phyloP scores from a whole-genome alignment of 2,113 vertebrate species.

The Esox niger region DNA sequence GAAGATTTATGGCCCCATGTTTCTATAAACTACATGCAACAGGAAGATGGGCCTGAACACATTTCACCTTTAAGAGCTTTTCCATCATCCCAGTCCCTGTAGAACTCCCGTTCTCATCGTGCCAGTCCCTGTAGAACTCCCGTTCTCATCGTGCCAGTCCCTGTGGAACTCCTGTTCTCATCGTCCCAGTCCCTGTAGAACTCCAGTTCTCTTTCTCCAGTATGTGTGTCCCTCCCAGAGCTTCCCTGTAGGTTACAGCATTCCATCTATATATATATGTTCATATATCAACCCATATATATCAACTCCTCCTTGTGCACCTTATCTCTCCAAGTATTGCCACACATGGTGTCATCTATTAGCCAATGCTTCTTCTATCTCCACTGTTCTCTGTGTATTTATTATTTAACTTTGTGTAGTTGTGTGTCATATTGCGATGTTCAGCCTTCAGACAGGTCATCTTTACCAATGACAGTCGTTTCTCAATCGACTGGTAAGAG shows the following conservation, averaged over 20 bases:
- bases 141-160: not conserved
- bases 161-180: not conserved
- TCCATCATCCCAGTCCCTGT: too few relatives aligned
- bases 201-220: not conserved
- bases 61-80: conserved; percentile 46
- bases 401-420: not conserved
- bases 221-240: not conserved
- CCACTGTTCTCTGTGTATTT: not conserved
- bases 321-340: too few relatives aligned
- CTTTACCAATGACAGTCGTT: too few relatives aligned
- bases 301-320: too few relatives aligned
- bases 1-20: conserved; percentile 40
- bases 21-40: conserved; percentile 41
- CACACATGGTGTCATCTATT: too few relatives aligned
- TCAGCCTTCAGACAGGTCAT: too few relatives aligned
- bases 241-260: too few relatives aligned
- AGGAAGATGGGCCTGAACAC: conserved; percentile 25
- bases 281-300: too few relatives aligned
- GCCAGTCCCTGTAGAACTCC: not conserved
- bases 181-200: not conserved
- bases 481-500: too few relatives aligned
- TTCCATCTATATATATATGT: too few relatives aligned
- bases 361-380: conserved; percentile 5
- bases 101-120: not conserved
- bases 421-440: not conserved